A percentile compares a stretch with the other conserved stretches of the same genome.
These are phyloP conservation scores for Oeneis ivallda DNA, from an alignment of 2,888 invertebrate genomes.

Conservation along the genomic window DNA sequence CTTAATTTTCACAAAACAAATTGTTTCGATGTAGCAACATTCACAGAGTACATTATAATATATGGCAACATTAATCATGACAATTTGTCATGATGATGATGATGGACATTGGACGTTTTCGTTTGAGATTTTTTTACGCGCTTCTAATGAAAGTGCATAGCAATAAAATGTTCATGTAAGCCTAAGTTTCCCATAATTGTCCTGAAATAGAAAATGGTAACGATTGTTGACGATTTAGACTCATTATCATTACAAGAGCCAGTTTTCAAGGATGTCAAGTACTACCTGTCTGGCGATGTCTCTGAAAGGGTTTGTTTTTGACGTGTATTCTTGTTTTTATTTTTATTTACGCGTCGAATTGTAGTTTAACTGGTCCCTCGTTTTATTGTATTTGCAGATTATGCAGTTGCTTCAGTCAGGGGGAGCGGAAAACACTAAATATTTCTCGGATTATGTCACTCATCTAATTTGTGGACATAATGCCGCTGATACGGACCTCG, in stretches of 20 bases:
- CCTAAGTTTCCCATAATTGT: slow-evolving; percentile 42
- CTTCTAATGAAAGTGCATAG: slow-evolving; percentile 53
- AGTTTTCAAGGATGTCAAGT: slow-evolving; percentile 92
- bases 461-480: slow-evolving; percentile 94
- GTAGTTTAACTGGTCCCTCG: slow-evolving; percentile 50
- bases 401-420: slow-evolving; percentile 89
- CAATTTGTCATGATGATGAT: neutral
- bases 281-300: slow-evolving; percentile 90
- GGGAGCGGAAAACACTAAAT: slow-evolving; percentile 93
- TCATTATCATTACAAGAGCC: slow-evolving; percentile 79
- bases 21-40: too few species aligned
- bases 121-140: slow-evolving; percentile 58
- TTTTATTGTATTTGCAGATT: slow-evolving; percentile 82
- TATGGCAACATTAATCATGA: neutral
- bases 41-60: too few species aligned
- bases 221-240: slow-evolving; percentile 79
- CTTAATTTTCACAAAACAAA: too few species aligned
- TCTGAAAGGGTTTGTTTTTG: slow-evolving; percentile 85
- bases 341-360: slow-evolving; percentile 53
- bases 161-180: slow-evolving; percentile 63
- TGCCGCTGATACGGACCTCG: slow-evolving; percentile 92
- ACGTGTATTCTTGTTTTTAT: slow-evolving; percentile 54
- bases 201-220: slow-evolving; percentile 72
- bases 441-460: slow-evolving; percentile 95
- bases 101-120: slow-evolving; percentile 62